Conservation (phyloP, 2,113 vertebrate genomes). For the Alectura lathami region DNA sequence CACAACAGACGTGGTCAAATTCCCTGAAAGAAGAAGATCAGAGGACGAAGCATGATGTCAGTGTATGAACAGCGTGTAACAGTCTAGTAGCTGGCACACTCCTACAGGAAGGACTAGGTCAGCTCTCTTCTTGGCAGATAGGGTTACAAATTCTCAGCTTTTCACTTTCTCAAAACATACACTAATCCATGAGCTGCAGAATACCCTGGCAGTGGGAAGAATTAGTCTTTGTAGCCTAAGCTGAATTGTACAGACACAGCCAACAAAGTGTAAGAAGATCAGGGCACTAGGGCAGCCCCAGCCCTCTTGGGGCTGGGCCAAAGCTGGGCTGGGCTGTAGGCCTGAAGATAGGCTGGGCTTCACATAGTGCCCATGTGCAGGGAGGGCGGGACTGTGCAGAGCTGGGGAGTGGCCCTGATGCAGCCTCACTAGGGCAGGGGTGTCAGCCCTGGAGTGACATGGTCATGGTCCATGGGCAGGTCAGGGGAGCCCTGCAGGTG, state of each 20-base stretch:
- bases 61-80: background rate
- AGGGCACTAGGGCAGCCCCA: background rate
- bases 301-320: fast-evolving
- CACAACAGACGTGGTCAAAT: background rate
- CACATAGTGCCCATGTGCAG: fast-evolving
- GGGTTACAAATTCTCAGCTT: background rate
- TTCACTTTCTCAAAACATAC: background rate
- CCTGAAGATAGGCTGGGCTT: fast-evolving
- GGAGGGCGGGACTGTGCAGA: background rate
- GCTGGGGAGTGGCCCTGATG: fast-evolving
- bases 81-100: background rate
- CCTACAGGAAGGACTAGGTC: background rate
- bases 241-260: background rate
- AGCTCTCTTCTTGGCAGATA: background rate
- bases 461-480: background rate
- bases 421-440: fast-evolving
- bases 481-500: fast-evolving
- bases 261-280: background rate
- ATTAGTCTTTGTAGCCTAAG: background rate
- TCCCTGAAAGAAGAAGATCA: background rate
- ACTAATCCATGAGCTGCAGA: background rate
- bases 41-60: fast-evolving
- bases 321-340: fast-evolving
- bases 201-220: background rate
- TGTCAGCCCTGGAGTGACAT: background rate